Evolutionary conservation across 2,888 invertebrate species (phyloP), one percentile per base, ranked within the genome.

Genomic region (Rhingia campestris): DNA sequence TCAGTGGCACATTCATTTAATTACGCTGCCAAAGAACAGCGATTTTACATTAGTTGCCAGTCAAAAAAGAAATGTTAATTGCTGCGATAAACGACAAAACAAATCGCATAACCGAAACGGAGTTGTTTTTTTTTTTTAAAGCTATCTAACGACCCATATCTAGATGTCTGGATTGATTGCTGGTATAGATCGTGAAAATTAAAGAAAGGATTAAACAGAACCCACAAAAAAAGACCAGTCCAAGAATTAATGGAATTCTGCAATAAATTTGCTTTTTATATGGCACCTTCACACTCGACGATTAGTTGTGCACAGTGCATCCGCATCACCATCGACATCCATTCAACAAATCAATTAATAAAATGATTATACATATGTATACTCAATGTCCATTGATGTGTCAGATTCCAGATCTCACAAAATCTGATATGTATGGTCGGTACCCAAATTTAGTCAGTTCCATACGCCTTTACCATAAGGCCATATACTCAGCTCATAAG

Each of bases 161-260:
- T 56, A 84, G 84, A 84, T 84, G 79, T 33, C 41, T 70, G 64
- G 84, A 84, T 84, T 84, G 84, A 84, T 84, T 84, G 64, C 61
- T 59, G 58, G 66, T 43, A 7, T 45, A 6, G 54, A 54, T 66
- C 7, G 61, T 61, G 45, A 37, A 74, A 45, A 43, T 5, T 30
- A 32, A 75, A 73, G 49, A 59, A 69, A 54, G 47, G 63, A 54
- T 33, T 59, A 53, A 51, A 33, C 12, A 45, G n/a, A 10, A 10
- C 14, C 9, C 59, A 32, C 30, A 67, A 30, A 22, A 56, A 39
- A 63, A 45, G 56, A 67, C 49, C 56, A 77, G 77, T 51, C 61
- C 87, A 89, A 89, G 88, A 88, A 89, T 90, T 90, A 90, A 90
- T 90, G 90, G 90, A 90, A 89, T 89, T 89, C 89, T 88, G 90